Evolutionary conservation across 2,888 invertebrate species (phyloP).

Genomic region (Cancer borealis): DNA sequence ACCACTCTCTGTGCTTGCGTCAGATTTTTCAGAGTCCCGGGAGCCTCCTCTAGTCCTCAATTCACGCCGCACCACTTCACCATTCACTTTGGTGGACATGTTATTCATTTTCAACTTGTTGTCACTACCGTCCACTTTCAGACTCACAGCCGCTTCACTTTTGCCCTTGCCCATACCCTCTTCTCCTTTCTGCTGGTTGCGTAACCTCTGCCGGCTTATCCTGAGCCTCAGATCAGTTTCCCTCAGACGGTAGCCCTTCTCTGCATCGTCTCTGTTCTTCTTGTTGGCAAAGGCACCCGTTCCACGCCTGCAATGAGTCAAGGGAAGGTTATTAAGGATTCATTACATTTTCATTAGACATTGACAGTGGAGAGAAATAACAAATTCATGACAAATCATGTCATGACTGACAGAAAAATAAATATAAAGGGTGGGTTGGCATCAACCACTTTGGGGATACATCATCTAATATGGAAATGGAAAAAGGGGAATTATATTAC

Average conservation of each 20-base stretch:
- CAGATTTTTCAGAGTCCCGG: slow-evolving; percentile 76
- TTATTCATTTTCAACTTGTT: slow-evolving; percentile 66
- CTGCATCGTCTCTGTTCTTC: slow-evolving; percentile 79
- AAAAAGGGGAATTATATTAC: no score
- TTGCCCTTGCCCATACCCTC: slow-evolving; percentile 59
- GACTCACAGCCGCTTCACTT: slow-evolving; percentile 66
- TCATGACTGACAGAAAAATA: neutral
- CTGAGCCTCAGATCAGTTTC: slow-evolving; percentile 76
- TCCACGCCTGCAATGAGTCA: slow-evolving; percentile 83
- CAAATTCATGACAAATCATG: neutral
- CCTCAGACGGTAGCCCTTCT: slow-evolving; percentile 75
- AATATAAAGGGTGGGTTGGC: neutral
- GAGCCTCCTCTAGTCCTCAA: slow-evolving; percentile 75
- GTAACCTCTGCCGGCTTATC: slow-evolving; percentile 74
- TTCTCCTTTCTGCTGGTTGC: slow-evolving; percentile 67
- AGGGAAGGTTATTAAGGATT: neutral
- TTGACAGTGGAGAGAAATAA: neutral
- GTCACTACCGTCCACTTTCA: slow-evolving; percentile 66
- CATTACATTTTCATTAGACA: neutral
- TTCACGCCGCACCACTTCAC: slow-evolving; percentile 69
- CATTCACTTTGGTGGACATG: slow-evolving; percentile 62
- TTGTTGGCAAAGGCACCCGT: slow-evolving; percentile 91
- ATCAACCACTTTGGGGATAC: no score
- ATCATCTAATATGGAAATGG: neutral
- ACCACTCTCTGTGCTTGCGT: slow-evolving; percentile 66